Base-by-base conservation (phyloP, 1,140 invertebrate genomes). In the Leptinotarsa defecta region DNA sequence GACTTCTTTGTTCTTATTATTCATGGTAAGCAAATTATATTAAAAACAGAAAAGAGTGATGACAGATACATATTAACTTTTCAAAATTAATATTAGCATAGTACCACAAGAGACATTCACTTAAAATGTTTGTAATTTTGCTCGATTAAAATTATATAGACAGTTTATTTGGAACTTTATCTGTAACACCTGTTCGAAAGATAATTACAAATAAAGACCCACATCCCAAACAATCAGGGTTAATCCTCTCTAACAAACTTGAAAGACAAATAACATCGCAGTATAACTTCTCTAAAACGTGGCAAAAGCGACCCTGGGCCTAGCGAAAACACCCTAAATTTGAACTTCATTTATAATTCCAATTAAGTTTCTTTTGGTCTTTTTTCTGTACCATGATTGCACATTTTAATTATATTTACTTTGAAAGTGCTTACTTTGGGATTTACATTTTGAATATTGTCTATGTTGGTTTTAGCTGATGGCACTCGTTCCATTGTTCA, bases 381-480 rank as follows among this genome's bases (percentile, higher is more conserved):
- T 57, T 75, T 78, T 73, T 75, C 64, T 74, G 57, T 73, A 64
- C 48, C 22, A 57, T 17, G 43, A 67, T 68, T 64, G 64, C 64
- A 22, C 65, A 63, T 64, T 75, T 73, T 76, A 76, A 78, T 78
- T 78, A 70, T 78, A 76, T 78, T 76, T 78, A 75, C 61, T 76
- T 74, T 73, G 72, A 43, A 74, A 62, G 71, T 73, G 74, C 77
- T 78, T 75, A 78, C 74, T 64, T 67, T 43, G 49, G 61, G 64
- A 76, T 78, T 78, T 77, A 77, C 77, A 76, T 75, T 78, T 65
- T 71, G 74, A 76, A 75, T 75, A 67, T 73, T 73, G 77, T 75
- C 74, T 78, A 65, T 74, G 77, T 78, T 78, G 70, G 77, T 75
- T 78, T 75, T 67, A 48, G 65, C 61, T 78, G 77, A 78, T 78